These are phyloP conservation scores for Styela clava DNA, from an alignment of 23 tunicate species.

Conservation along the genomic window DNA sequence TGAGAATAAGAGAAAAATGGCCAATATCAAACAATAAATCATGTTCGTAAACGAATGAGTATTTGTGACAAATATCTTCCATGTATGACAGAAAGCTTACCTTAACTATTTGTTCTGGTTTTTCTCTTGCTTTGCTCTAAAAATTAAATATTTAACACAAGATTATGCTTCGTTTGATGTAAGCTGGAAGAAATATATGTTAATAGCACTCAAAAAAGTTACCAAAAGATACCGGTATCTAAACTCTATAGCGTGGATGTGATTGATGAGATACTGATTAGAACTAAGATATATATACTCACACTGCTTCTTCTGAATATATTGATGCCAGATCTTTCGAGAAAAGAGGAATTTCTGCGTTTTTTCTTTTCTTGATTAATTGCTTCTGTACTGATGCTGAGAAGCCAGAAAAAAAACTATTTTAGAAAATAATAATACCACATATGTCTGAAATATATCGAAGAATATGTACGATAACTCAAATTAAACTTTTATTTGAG, in stretches of 20 bases:
- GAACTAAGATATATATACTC: slow-evolving; percentile 20
- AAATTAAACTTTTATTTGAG: too few species aligned
- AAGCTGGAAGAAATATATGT: background rate
- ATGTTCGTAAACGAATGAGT: too few species aligned
- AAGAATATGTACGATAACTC: too few species aligned
- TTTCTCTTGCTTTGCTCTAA: slow-evolving; percentile 51
- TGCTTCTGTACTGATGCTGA: slow-evolving; percentile 15
- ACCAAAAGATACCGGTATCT: too few species aligned
- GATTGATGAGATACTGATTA: background rate
- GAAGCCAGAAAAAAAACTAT: background rate
- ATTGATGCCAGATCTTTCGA: slow-evolving; percentile 47
- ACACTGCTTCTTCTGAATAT: slow-evolving; percentile 70
- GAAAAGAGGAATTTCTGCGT: slow-evolving; percentile 53
- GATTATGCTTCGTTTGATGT: background rate
- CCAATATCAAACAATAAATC: too few species aligned
- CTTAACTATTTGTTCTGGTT: slow-evolving; percentile 22
- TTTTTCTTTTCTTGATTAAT: slow-evolving; percentile 45
- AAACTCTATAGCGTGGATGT: too few species aligned
- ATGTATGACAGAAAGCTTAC: too few species aligned
- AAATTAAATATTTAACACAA: background rate
- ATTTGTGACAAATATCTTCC: too few species aligned
- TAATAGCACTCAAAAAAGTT: background rate
- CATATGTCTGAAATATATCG: too few species aligned
- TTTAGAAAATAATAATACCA: too few species aligned
- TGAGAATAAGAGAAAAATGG: too few species aligned